Conservation (phyloP, 2,888 invertebrate genomes). For the Caenorhabditis angaria region DNA sequence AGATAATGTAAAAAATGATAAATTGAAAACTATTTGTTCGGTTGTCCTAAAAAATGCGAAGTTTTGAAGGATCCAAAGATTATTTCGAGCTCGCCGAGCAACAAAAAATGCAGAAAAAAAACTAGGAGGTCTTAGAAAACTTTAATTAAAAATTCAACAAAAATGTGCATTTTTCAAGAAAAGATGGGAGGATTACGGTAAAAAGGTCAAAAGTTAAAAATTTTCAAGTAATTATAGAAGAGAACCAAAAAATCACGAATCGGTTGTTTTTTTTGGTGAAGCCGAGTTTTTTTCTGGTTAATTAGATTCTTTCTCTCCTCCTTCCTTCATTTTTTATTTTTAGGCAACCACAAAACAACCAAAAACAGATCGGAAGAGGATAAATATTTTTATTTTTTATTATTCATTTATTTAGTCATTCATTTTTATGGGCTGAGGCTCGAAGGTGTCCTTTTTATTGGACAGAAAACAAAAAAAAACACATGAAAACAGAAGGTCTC, state of each 20-base stretch:
- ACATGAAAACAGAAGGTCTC: too few relatives aligned
- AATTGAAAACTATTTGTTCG: conserved; percentile 1
- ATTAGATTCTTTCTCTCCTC: neutral
- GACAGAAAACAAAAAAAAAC: too few relatives aligned
- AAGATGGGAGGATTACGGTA: too few relatives aligned
- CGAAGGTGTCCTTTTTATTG: neutral
- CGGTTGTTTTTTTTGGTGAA: neutral
- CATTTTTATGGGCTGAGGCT: too few relatives aligned
- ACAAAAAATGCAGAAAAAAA: too few relatives aligned
- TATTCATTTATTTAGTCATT: neutral
- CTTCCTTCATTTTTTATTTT: neutral
- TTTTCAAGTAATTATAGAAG: neutral
- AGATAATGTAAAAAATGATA: neutral
- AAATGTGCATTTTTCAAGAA: too few relatives aligned
- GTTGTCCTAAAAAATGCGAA: too few relatives aligned
- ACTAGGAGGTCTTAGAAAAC: too few relatives aligned
- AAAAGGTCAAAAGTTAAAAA: too few relatives aligned
- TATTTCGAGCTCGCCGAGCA: too few relatives aligned
- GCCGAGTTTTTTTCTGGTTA: neutral
- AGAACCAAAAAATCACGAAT: neutral
- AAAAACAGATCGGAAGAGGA: neutral
- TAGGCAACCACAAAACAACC: conserved; percentile 2
- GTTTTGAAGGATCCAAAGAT: too few relatives aligned
- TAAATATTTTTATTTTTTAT: neutral
- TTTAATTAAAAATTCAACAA: too few relatives aligned